Evolutionary conservation across 2,888 invertebrate species (phyloP), one percentile per base, ranked within the genome.

Genomic region (Acanthosepion lycidas): DNA sequence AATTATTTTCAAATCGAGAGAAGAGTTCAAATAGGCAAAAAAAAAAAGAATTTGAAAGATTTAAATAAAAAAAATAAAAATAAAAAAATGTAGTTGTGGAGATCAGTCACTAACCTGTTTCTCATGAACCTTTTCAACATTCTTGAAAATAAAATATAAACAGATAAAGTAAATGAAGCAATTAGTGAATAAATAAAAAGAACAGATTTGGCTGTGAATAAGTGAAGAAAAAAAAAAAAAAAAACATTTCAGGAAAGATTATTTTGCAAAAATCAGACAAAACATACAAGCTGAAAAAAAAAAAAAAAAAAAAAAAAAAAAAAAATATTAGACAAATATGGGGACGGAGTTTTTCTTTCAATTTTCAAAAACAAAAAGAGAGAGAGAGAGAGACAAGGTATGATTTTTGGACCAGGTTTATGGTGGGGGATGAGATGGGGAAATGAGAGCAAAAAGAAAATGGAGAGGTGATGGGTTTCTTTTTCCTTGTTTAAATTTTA

Each of bases 121-220:
- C 78, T 78, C 78, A 78, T 78, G 78, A 78, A 78, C 78, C 78
- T 78, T 78, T 78, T 78, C 78, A 78, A 78, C 78, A 78, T 78
- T 78, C 78, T 78, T 78, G 33, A 78, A 78, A 78, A 78, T 78
- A 78, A 78, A 78, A 78, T 15, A 78, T 78, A 78, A 78, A 78
- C 12, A 6, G 78, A 64, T 64, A 23, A 51, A 51, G 59, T 59
- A 59, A 59, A 23, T 59, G 23, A 78, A 78, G 15, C 6, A 78
- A 78, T 78, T 28, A 78, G n/a, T n/a, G n/a, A 78, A 78, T n/a
- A 6, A n/a, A n/a, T 78, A 23, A 64, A 26, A 33, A 91, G 23
- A 91, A 91, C 9, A 18, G 33, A 91, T 91, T 91, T n/a, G 9
- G 33, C 33, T 91, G 28, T 91, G 33, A 42, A 33, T 33, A 33